Base-by-base conservation (phyloP, 2,797 vertebrate species). In the Merluccius polli region DNA sequence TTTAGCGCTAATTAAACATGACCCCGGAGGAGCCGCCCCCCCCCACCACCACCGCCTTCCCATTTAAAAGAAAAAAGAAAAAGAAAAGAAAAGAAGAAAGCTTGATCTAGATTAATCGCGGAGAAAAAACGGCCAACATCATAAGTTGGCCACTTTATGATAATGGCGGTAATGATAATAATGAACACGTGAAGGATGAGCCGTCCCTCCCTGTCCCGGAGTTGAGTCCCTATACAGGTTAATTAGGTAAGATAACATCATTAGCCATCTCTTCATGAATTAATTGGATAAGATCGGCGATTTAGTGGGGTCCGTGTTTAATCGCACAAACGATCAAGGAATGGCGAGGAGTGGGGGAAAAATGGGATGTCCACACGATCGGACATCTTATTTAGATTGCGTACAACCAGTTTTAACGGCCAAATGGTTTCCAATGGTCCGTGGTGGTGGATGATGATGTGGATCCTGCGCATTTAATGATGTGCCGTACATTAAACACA, bases 231-330 rank as follows among this genome's bases (percentile, higher is more conserved):
- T 93, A 93, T 89, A 90, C 93, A 95, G 94, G 94, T 95, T 94
- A 94, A 94, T 95, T 94, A 94, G 94, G 93, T 94, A 94, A 94
- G 92, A 95, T 95, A 95, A 95, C 94, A 94, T 94, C 92, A 94
- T 95, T 94, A 94, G 92, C 91, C 92, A 92, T n/a, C 91, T 93
- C 91, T 94, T 90, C 90, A 92, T 91, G 90, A 94, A 94, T 94
- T 94, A 95, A 95, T 94, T 93, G 94, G 92, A 93, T 92, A 91
- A 92, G 84, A 92, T 89, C 72, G 88, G 87, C 90, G 87, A 92
- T 93, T 93, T 90, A n/a, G n/a, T n/a, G 32, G 89, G 86, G 92
- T 92, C 92, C 92, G 91, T 92, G 92, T 93, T 93, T 93, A 94
- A 94, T 95, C 92, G 89, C 84, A 88, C 87, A 90, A 93, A 93